Evolutionary conservation across 37 sponge, comb jelly and placozoan species (phyloP).

Genomic region (Agelas oroides): DNA sequence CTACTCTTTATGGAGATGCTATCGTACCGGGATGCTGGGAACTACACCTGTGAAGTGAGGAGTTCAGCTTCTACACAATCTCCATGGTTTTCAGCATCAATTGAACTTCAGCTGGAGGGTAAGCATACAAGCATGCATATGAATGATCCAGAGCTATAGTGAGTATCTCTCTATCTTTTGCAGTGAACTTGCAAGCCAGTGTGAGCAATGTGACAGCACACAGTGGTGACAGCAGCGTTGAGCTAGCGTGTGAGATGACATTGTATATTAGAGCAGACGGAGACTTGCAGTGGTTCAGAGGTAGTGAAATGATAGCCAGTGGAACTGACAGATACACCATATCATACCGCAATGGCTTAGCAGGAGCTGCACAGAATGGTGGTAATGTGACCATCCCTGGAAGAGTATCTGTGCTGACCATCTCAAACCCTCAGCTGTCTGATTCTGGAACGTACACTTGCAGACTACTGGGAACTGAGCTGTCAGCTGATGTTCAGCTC

Average conservation of each 20-base stretch:
- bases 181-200: slow-evolving; percentile 4
- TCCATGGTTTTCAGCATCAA: slow-evolving; percentile 3
- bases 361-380: background rate
- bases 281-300: slow-evolving; percentile 37
- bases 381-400: background rate
- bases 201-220: background rate
- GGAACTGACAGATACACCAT: background rate
- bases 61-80: background rate
- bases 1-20: background rate
- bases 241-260: slow-evolving; percentile 37
- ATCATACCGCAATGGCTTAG: background rate
- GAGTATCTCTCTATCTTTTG: background rate
- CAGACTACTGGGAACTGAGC: slow-evolving; percentile 15
- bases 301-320: background rate
- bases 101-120: slow-evolving; percentile 24
- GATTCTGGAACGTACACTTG: slow-evolving; percentile 63
- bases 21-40: slow-evolving; percentile 13
- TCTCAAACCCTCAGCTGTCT: slow-evolving; percentile 24
- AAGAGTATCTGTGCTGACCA: slow-evolving; percentile 21
- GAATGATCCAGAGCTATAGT: background rate
- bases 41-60: slow-evolving; percentile 24
- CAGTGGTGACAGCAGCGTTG: background rate
- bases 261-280: slow-evolving; percentile 16
- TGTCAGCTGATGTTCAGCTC: slow-evolving; percentile 27
- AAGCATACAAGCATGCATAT: background rate